Base-by-base conservation (phyloP, 1,140 invertebrate species). In the Mya arenaria region DNA sequence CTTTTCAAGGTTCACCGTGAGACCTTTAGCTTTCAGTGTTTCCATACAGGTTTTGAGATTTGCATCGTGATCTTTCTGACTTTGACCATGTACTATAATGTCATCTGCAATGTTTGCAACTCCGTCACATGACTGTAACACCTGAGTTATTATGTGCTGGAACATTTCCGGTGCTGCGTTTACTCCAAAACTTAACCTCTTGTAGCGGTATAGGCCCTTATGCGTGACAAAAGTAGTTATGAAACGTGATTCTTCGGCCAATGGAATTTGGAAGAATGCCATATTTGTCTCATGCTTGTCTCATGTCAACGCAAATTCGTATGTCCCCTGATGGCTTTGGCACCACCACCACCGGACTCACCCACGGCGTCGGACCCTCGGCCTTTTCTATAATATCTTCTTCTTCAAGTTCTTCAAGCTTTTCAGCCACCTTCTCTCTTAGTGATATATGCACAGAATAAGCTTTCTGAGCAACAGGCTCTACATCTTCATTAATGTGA, bases 231-330 rank as follows among this genome's bases (percentile, higher is more conserved):
- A 80, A 8, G 60, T 75, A 17, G 74, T 84, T n/a, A 0, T 44
- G 66, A 72, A 52, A 6, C 68, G 23, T 25, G 5, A 71, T 8
- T 52, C 82, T 52, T 68, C 37, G 6, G 78, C 66, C 5, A 86
- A 48, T 34, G 82, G 81, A 3, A 89, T 13, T 60, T 89, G 88
- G 72, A 88, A 84, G 75, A 82, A 88, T n/a, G 69, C 84, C 37
- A 36, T 32, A 37, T 34, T 44, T 2, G 86, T 36, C 37, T 88
- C 86, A 13, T 87, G 28, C 34, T 86, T 87, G n/a, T n/a, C n/a
- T n/a, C n/a, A n/a, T n/a, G n/a, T n/a, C n/a, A n/a, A n/a, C n/a
- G n/a, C n/a, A n/a, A n/a, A n/a, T n/a, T n/a, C n/a, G n/a, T n/a
- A n/a, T n/a, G n/a, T n/a, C n/a, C n/a, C n/a, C n/a, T n/a, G n/a